phyloP scores from a whole-genome alignment of 2,113 vertebrate species.

The Chamaea fasciata region DNA sequence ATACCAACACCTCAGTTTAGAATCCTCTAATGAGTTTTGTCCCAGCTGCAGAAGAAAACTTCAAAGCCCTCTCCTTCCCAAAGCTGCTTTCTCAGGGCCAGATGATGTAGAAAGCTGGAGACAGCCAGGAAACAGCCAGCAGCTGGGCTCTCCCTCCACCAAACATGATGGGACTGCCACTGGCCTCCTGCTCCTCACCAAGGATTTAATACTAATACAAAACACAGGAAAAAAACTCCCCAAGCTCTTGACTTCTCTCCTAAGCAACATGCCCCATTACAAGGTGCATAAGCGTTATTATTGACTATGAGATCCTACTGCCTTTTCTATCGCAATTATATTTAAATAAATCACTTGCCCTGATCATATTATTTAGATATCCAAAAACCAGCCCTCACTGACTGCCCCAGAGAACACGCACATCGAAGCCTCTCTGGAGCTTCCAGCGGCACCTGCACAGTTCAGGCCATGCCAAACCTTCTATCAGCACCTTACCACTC shows the following conservation, averaged over 20 bases:
- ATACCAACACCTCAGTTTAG: constrained; percentile 4
- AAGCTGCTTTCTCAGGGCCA: background rate
- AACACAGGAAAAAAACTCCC: background rate
- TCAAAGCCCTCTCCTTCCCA: background rate
- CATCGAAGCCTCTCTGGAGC: background rate
- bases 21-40: background rate
- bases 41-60: background rate
- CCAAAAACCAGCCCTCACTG: background rate
- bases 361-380: background rate
- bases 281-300: background rate
- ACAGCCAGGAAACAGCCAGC: fast-evolving
- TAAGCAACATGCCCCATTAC: background rate
- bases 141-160: background rate
- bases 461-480: background rate
- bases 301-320: background rate
- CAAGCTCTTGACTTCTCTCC: background rate
- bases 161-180: background rate
- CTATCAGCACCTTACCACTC: background rate
- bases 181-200: background rate
- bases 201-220: background rate
- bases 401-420: fast-evolving
- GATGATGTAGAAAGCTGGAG: background rate
- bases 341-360: background rate
- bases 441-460: background rate
- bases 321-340: background rate